phyloP scores from a whole-genome alignment of 2,797 vertebrate species.

The Aselliscus stoliczkanus region DNA sequence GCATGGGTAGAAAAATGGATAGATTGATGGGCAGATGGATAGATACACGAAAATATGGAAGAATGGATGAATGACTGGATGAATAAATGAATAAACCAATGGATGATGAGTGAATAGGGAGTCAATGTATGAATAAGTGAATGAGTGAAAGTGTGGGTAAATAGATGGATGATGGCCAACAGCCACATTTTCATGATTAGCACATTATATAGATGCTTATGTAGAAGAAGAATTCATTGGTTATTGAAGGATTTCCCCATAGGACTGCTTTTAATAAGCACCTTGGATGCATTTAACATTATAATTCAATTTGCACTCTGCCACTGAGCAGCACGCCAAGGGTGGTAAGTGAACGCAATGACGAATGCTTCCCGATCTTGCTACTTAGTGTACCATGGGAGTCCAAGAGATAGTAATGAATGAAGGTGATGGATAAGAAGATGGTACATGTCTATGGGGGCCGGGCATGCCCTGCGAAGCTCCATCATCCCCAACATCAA shows the following conservation, averaged over 20 bases:
- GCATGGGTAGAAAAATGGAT: not conserved
- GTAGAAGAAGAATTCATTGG: not conserved
- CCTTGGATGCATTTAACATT: not conserved
- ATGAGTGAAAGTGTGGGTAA: not conserved
- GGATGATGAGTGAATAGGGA: not conserved
- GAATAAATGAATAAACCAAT: not conserved
- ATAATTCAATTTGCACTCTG: not conserved
- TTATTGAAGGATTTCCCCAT: not conserved
- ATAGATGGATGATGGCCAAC: not conserved
- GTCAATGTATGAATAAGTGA: not conserved
- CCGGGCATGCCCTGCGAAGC: fast-evolving
- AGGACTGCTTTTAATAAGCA: not conserved
- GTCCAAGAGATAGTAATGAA: not conserved
- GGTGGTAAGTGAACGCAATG: fast-evolving
- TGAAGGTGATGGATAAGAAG: not conserved
- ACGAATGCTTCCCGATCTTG: not conserved
- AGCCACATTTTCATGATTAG: not conserved
- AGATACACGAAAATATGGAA: not conserved
- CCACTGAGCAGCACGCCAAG: not conserved
- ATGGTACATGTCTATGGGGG: fast-evolving
- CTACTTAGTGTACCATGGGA: fast-evolving
- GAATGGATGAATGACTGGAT: not conserved
- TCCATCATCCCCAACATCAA: not conserved
- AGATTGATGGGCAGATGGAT: not conserved
- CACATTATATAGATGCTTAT: not conserved